Base-by-base conservation (phyloP, 2,888 invertebrate species). In the Eilema sororculum region DNA sequence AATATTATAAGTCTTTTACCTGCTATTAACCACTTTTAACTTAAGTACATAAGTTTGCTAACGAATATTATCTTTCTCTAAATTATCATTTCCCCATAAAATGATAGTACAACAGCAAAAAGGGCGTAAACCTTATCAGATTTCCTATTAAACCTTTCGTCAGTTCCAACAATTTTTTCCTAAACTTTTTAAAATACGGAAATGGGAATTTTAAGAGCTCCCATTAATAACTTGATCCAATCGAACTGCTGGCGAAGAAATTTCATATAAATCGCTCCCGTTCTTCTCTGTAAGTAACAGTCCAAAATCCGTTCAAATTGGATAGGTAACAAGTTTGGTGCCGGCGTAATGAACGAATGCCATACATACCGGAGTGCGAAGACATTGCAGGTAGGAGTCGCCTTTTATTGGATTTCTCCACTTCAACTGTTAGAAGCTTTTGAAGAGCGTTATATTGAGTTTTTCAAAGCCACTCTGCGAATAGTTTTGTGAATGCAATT, bases 331-430 rank as follows among this genome's bases (percentile, higher is more conserved):
- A 91, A 93, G 90, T 91, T 87, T 89, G 86, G 88, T 87, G 88
- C 89, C 81, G 83, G 87, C 84, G 92, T 93, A 94, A 94, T 93
- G 93, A 93, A 91, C 90, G 90, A 89, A 87, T 92, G 86, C 92
- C 91, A 69, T 76, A 86, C 89, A 91, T 91, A 89, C 92, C 90
- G 68, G 78, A 83, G 84, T 83, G 87, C 85, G 88, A 89, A 91
- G 90, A 91, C 91, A 88, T 85, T 87, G 89, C 91, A 91, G 91
- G 91, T 90, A 79, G 82, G 76, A 82, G 74, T 86, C 87, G 83
- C 70, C 73, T 78, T 87, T 93, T 93, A 93, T 93, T 93, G 92
- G 91, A 93, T 93, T 91, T 90, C 87, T 81, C 86, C 82, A 78
- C 83, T 80, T 81, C 77, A 85, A 83, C 82, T 81, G 79, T 80